Evolutionary conservation across 2,113 vertebrate species (phyloP), one percentile per base, ranked within the genome.

Genomic region (Zapornia atra): DNA sequence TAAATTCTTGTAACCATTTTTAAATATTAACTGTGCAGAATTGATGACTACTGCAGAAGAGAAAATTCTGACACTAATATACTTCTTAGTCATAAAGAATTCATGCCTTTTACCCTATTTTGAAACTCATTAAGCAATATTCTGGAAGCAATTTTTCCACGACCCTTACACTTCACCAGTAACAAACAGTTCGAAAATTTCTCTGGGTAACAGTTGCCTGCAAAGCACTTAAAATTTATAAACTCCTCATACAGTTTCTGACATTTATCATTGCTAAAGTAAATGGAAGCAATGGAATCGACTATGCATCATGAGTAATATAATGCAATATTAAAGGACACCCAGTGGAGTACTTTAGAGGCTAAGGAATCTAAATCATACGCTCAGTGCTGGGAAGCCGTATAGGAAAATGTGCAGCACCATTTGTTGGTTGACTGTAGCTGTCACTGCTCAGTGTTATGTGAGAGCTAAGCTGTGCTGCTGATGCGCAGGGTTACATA

Each of bases 201-300:
- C 94, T 89, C 83, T 57, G 95, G 83, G 69, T 84, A 94, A 94
- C 61, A 59, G 81, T 94, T 93, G 91, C 94, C 91, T 96, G 83
- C 83, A 82, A 94, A 95, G 86, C 88, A 82, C 96, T 94, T 87
- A 21, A 76, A 94, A 97, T 94, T 85, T 94, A 95, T 96, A 90
- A 96, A 94, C 96, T 95, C 87, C 94, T 94, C 5, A 0, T 91
- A 33, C 63, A 80, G 88, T 80, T 92, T 82, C 86, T 92, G 89
- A 90, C 92, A 90, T 97, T 96, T 91, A 94, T 96, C 96, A 95
- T 91, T 76, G 73, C 96, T 97, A 94, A 94, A 97, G 96, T 95
- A 97, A 97, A 96, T 95, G 96, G 92, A 92, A 92, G 95, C 92
- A 73, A 86, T 8, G 70, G 96, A 96, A 96, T 96, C 10, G 73